These are phyloP conservation scores for Oryzias dopingdopingensis DNA, from an alignment of 2,797 vertebrate species.

Conservation along the genomic window DNA sequence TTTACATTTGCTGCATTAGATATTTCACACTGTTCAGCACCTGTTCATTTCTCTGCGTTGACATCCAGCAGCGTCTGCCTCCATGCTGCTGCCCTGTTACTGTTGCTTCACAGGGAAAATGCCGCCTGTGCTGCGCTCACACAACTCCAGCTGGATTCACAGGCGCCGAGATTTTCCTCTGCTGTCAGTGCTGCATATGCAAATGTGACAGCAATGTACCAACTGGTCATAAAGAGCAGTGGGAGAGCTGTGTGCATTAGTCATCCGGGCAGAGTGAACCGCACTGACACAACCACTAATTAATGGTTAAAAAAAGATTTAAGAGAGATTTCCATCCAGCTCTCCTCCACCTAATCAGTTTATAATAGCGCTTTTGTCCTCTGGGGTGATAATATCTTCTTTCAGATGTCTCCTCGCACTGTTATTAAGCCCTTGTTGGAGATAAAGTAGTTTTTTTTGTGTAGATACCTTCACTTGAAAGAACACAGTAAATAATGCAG, in stretches of 20 bases:
- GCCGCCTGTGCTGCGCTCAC: constrained; percentile 4
- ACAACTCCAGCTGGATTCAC: constrained; percentile 44
- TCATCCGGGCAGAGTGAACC: constrained; percentile 65
- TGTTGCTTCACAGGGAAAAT: not conserved
- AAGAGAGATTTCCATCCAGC: constrained; percentile 70
- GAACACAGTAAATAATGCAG: constrained; percentile 16
- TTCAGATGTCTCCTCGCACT: constrained; percentile 56
- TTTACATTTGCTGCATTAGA: too few relatives aligned
- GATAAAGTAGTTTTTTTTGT: constrained; percentile 32
- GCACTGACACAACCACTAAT: constrained; percentile 74
- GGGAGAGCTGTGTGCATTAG: constrained; percentile 63
- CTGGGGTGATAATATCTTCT: constrained; percentile 61
- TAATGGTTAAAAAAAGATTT: constrained; percentile 72
- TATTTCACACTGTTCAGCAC: too few relatives aligned
- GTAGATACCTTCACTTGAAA: constrained; percentile 20
- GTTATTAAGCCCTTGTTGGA: constrained; percentile 54
- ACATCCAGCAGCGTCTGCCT: too few relatives aligned
- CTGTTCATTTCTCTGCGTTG: too few relatives aligned
- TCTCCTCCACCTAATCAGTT: constrained; percentile 75
- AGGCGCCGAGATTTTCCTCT: constrained; percentile 43
- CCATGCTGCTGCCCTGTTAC: constrained; percentile 20
- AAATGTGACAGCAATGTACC: constrained; percentile 68
- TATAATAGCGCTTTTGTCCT: constrained; percentile 70
- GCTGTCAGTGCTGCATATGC: constrained; percentile 65
- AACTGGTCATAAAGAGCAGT: constrained; percentile 67